Evolutionary conservation across 2,797 vertebrate genomes (phyloP).

Genomic region (Anabas testudineus): DNA sequence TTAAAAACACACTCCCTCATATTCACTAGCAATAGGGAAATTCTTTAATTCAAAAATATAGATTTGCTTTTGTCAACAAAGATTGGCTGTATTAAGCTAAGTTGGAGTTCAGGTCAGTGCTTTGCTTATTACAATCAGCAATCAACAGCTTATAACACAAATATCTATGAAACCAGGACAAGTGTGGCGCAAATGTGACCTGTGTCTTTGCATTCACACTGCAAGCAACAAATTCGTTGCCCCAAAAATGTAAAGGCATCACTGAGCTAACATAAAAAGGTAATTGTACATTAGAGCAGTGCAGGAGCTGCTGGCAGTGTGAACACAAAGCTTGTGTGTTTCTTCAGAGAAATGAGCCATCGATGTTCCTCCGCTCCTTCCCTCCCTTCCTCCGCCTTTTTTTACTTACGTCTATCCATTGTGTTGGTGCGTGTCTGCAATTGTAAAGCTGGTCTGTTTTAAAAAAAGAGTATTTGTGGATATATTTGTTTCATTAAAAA

Average conservation of each 20-base stretch:
- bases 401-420: slow-evolving; percentile 77
- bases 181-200: slow-evolving; percentile 27
- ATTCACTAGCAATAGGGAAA: slow-evolving; percentile 20
- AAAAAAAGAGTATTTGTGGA: slow-evolving; percentile 75
- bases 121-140: slow-evolving; percentile 60
- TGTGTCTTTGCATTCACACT: slow-evolving; percentile 46
- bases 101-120: slow-evolving; percentile 32
- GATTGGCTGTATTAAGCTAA: slow-evolving; percentile 12
- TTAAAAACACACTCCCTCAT: slow-evolving; percentile 43
- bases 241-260: slow-evolving; percentile 1
- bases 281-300: slow-evolving; percentile 11
- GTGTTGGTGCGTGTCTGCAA: slow-evolving; percentile 81
- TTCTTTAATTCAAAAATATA: neutral
- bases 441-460: slow-evolving; percentile 79
- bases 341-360: slow-evolving; percentile 43
- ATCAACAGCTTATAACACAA: slow-evolving; percentile 21
- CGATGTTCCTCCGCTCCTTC: slow-evolving; percentile 19
- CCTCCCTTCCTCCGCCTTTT: slow-evolving; percentile 29
- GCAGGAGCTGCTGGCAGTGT: slow-evolving; percentile 40
- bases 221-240: slow-evolving; percentile 9
- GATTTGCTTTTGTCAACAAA: slow-evolving; percentile 18
- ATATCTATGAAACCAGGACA: slow-evolving; percentile 29
- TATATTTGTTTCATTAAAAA: slow-evolving; percentile 82
- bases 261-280: neutral
- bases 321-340: slow-evolving; percentile 33